Evolutionary conservation across 2,113 vertebrate genomes (phyloP).

Genomic region (Cariama cristata): DNA sequence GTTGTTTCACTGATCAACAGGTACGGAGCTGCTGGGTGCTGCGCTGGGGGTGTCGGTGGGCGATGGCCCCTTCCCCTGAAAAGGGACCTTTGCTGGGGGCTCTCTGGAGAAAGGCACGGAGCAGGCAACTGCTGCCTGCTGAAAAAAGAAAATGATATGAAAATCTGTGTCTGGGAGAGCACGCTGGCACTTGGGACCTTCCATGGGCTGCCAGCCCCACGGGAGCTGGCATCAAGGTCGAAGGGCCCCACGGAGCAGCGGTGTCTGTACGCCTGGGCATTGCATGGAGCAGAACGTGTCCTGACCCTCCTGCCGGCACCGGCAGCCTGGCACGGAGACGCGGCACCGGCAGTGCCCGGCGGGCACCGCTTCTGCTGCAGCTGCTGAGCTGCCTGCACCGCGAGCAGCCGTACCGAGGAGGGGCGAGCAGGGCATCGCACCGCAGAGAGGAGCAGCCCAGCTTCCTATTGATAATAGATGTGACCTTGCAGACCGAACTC

Average conservation of each 20-base stretch:
- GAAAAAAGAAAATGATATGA: background rate
- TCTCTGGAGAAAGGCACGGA: accelerated
- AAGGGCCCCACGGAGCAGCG: background rate
- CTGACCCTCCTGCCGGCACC: accelerated
- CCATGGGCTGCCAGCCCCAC: accelerated
- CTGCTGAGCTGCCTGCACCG: no score
- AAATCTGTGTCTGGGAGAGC: accelerated
- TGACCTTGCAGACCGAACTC: background rate
- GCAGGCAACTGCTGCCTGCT: background rate
- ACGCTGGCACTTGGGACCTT: accelerated
- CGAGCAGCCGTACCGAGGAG: background rate
- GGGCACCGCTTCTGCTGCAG: background rate
- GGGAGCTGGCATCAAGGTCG: accelerated
- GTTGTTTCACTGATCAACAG: constrained; percentile 94
- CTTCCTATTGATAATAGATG: background rate
- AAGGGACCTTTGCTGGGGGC: background rate
- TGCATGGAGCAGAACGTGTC: background rate
- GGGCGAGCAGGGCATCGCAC: accelerated
- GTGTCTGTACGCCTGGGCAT: background rate
- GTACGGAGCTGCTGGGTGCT: constrained; percentile 43
- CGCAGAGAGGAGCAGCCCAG: background rate
- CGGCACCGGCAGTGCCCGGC: accelerated
- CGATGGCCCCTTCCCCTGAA: background rate
- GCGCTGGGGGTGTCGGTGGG: background rate
- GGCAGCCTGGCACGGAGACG: background rate